Conservation (phyloP, 1,140 invertebrate genomes). For the Dendrolimus kikuchii region DNA sequence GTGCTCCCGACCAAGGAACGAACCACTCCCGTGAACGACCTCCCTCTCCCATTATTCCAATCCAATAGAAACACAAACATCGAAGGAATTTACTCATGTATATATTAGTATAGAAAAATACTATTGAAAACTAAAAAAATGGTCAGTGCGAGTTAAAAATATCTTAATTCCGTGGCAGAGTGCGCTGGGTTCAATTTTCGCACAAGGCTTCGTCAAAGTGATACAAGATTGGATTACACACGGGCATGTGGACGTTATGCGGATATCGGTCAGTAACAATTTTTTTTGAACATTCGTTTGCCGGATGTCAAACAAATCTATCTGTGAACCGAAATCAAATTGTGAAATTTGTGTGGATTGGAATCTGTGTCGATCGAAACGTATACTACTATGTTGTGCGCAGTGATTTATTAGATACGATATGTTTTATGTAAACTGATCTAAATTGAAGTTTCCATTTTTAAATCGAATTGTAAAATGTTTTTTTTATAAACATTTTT, state of each 20-base stretch:
- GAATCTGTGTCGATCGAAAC: conserved; percentile 20
- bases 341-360: conserved; percentile 36
- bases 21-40: too few relatives aligned
- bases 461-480: too few relatives aligned
- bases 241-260: conserved; percentile 24
- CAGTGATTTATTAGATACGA: too few relatives aligned
- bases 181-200: conserved; percentile 26
- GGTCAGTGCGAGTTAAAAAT: not conserved
- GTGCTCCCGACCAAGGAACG: too few relatives aligned
- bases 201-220: conserved; percentile 48
- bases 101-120: not conserved
- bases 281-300: conserved; percentile 49
- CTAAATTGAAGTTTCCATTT: too few relatives aligned
- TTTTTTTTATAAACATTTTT: too few relatives aligned
- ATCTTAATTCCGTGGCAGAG: conserved; percentile 8
- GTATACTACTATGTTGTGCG: too few relatives aligned
- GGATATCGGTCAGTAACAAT: conserved; percentile 25
- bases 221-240: conserved; percentile 53
- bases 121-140: not conserved
- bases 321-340: conserved; percentile 50
- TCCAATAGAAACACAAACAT: too few relatives aligned
- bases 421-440: too few relatives aligned
- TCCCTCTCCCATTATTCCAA: too few relatives aligned
- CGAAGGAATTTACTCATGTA: too few relatives aligned
- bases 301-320: conserved; percentile 50